Evolutionary conservation across 30 jellyfish, hydroid and myxozoan genomes (phyloP), one percentile per base, ranked within the genome.

Genomic region (Cassiopea andromeda): DNA sequence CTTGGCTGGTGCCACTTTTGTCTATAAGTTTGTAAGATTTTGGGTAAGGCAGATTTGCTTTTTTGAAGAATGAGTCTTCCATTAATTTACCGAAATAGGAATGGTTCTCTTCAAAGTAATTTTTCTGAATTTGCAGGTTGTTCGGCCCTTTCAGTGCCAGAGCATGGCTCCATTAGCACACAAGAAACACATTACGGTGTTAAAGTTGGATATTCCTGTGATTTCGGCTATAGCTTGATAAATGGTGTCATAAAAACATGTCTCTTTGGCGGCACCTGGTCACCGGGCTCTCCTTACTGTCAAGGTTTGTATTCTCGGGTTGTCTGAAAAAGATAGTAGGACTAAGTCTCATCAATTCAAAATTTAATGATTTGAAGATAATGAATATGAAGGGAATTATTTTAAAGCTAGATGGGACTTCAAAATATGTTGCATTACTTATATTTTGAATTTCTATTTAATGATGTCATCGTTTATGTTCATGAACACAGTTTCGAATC

Each of bases 211-310:
- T 91, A 91, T 74, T 60, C 61, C 10, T 95, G 99, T 77, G 88
- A 84, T 44, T 46, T 14, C 7, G 92, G 93, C 3, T 89, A 86
- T 81, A 77, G 48, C 18, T 80, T 88, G 84, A 73, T 57, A 15
- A 77, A 75, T 84, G 91, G 94, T 17, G 68, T 67, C 72, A 75
- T 49, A 27, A 80, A 78, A 57, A 88, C 94, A 1, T 95, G 99
- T 67, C 27, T 66, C 70, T 91, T 75, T 85, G 97, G 96, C 14
- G 99, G 99, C 49, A 75, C 38, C 16, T 95, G 99, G 99, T 75
- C 97, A 43, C 69, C 78, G 57, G 80, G 81, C 59, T 57, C 93
- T 1, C 98, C 99, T 16, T 75, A 14, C 76, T 95, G 99, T 85
- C 84, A 91, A 87, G 97, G 99, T 95, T n/a, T 3, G 82, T 54